Base-by-base conservation (phyloP, 2,113 vertebrate genomes). In the Lutjanus erythropterus region DNA sequence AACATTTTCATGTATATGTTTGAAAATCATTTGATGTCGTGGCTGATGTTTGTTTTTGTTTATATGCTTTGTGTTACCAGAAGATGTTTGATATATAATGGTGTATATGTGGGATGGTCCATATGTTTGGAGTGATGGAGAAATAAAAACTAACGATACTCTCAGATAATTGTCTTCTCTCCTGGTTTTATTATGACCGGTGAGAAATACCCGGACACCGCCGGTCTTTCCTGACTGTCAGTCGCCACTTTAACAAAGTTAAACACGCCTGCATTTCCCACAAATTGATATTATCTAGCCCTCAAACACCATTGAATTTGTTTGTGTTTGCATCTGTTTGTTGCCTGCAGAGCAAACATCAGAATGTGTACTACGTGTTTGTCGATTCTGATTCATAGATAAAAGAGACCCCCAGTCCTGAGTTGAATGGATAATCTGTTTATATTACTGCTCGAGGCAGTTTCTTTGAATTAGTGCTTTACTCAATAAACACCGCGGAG, bases 351-450 rank as follows among this genome's bases (percentile, higher is more conserved):
- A 89, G 88, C 59, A 81, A 81, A 87, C 81, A 88, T 84, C 68
- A 79, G 29, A 83, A 87, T 79, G 80, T 75, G 70, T 72, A 71
- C 58, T 58, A 72, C 39, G 59, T 87, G 85, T 88, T 88, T 79
- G 87, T 91, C 52, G 21, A 82, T 89, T 87, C 62, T 72, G 83
- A 90, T 89, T 90, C 76, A 67, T 44, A 78, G 86, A 89, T 85
- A 78, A 90, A 85, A 88, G 59, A 84, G 69, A 66, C 59, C 71
- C 61, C 47, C 52, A 23, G 81, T 61, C 83, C 86, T 82, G 75
- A 87, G 81, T 61, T 85, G 90, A 93, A 86, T 83, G 73, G 91
- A 89, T 91, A 79, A 88, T 88, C 79, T 88, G 85, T 86, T 88
- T 86, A 80, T 87, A 85, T 88, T 84, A 81, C 70, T 69, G 80